Evolutionary conservation across 2,797 vertebrate genomes (phyloP).

Genomic region (Lycodopsis pacificus): DNA sequence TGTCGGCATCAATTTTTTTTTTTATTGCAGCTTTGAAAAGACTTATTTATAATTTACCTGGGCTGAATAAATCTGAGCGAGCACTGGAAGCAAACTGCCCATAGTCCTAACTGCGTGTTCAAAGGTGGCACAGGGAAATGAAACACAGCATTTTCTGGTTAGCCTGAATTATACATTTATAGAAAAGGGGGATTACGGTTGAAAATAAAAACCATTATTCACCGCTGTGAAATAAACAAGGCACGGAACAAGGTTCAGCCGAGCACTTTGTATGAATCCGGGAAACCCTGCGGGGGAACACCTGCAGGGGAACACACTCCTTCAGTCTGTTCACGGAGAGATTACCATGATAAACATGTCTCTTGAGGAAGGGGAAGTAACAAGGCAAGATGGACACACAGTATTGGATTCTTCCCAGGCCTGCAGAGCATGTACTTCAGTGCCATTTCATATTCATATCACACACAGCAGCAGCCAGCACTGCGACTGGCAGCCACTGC

Average conservation of each 20-base stretch:
- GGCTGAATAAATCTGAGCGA: conserved; percentile 64
- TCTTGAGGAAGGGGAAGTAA: conserved; percentile 40
- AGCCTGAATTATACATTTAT: conserved; percentile 75
- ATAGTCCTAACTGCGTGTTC: conserved; percentile 49
- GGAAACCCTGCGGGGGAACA: conserved; percentile 54
- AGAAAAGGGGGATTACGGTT: conserved; percentile 23
- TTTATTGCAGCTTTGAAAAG: conserved; percentile 63
- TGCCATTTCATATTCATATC: conserved; percentile 63
- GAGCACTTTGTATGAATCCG: conserved; percentile 56
- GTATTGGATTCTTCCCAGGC: conserved; percentile 45
- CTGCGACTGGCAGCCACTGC: conserved; percentile 24
- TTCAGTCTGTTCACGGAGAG: conserved; percentile 38
- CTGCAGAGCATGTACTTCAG: conserved; percentile 32
- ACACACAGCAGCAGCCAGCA: conserved; percentile 28
- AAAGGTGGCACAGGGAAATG: conserved; percentile 53
- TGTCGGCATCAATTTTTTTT: conserved; percentile 57
- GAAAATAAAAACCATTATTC: conserved; percentile 56
- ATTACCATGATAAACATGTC: conserved; percentile 58
- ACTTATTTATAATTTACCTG: conserved; percentile 70
- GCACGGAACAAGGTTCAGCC: conserved; percentile 37
- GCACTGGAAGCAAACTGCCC: conserved; percentile 49
- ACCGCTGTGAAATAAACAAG: conserved; percentile 54
- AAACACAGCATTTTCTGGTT: conserved; percentile 63
- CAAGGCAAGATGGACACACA: conserved; percentile 51
- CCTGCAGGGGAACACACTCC: conserved; percentile 12